A percentile compares a stretch with the other conserved stretches of the same genome.
Evolutionary conservation across 2,888 invertebrate genomes (phyloP).

Genomic region (Pristionchus mayeri): DNA sequence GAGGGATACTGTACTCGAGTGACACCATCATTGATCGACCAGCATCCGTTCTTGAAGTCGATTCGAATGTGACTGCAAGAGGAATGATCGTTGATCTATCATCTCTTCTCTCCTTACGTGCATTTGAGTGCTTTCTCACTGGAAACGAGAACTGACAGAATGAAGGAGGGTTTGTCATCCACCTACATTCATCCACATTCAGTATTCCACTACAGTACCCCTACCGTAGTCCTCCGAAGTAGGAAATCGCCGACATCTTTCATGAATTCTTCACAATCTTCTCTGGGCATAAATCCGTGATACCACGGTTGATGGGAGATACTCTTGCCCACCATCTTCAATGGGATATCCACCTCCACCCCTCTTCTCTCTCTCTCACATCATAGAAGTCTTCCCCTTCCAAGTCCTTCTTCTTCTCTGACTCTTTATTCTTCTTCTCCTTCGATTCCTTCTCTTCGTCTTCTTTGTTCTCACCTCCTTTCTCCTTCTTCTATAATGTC

Average conservation of each 20-base stretch:
- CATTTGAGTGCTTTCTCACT: constrained; percentile 23
- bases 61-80: constrained; percentile 25
- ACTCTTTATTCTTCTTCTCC: no score
- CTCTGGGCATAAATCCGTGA: constrained; percentile 44
- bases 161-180: constrained; percentile 18
- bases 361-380: neutral
- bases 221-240: constrained; percentile 24
- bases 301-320: constrained; percentile 33
- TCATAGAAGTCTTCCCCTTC: neutral
- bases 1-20: constrained; percentile 6
- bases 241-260: constrained; percentile 36
- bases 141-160: constrained; percentile 14
- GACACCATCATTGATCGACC: constrained; percentile 29
- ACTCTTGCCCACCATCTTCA: constrained; percentile 1
- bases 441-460: no score
- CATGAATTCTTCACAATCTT: constrained; percentile 42
- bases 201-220: neutral
- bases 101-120: neutral
- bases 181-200: neutral
- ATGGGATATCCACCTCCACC: neutral
- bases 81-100: neutral
- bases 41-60: neutral
- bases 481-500: neutral
- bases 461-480: neutral
- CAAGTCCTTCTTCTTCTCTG: neutral